phyloP scores from a whole-genome alignment of 2,113 vertebrate genomes.

The Antechinus stuartii region DNA sequence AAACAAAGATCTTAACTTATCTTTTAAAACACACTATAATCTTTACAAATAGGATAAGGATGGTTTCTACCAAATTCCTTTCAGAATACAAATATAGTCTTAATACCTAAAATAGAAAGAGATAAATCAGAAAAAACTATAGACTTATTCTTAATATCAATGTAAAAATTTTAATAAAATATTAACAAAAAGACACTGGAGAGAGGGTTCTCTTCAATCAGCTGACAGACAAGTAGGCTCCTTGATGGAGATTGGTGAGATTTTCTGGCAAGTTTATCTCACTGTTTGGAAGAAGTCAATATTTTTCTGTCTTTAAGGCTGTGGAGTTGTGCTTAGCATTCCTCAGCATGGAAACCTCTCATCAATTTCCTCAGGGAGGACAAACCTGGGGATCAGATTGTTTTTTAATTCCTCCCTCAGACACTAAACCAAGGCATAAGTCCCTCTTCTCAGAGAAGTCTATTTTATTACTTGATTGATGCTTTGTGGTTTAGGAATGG shows the following conservation, averaged over 20 bases:
- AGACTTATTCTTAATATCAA: no score
- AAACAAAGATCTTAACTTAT: no score
- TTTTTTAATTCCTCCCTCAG: not conserved
- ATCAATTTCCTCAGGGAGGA: not conserved
- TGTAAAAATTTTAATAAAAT: no score
- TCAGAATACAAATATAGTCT: no score
- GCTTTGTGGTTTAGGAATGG: constrained; percentile 40
- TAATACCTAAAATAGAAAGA: no score
- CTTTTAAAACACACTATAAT: no score
- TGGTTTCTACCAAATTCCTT: no score
- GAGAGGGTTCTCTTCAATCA: not conserved
- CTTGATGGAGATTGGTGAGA: not conserved
- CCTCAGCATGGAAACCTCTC: not conserved
- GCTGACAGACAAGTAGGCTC: not conserved
- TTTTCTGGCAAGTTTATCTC: constrained; percentile 3
- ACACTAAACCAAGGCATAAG: not conserved
- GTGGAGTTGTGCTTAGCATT: not conserved
- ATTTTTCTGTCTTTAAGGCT: constrained; percentile 31
- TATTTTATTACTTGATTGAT: not conserved
- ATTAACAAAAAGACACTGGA: no score
- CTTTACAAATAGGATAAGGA: no score
- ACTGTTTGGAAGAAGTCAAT: not conserved
- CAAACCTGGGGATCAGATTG: not conserved
- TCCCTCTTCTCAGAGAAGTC: not conserved
- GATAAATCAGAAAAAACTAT: no score